A percentile compares a stretch with the other conserved stretches of the same genome.
Evolutionary conservation across 1,140 invertebrate species (phyloP).

Genomic region (Drosophila rhopaloa): DNA sequence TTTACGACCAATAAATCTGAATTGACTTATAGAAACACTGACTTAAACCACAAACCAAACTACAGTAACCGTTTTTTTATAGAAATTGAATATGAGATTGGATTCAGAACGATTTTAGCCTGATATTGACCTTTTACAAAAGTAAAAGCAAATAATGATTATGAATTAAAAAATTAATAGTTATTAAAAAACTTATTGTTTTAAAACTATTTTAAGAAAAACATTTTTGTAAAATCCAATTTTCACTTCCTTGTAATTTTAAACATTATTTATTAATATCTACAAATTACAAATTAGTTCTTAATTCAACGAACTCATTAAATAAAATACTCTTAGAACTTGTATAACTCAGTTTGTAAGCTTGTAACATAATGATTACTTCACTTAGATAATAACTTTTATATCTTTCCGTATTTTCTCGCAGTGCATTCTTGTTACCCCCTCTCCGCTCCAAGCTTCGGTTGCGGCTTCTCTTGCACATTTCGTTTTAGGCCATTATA

Average conservation of each 20-base stretch:
- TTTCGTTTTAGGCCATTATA: constrained; percentile 83
- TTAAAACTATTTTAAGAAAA: too few relatives aligned
- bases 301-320: too few relatives aligned
- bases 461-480: constrained; percentile 63
- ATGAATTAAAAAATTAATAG: not conserved
- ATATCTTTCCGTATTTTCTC: not conserved
- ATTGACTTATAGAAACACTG: not conserved
- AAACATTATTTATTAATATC: too few relatives aligned
- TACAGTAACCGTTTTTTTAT: not conserved
- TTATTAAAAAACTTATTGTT: too few relatives aligned
- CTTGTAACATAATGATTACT: too few relatives aligned
- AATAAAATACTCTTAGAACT: too few relatives aligned
- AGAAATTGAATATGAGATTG: not conserved
- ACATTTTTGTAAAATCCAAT: too few relatives aligned
- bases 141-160: not conserved
- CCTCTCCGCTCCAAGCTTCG: constrained; percentile 11
- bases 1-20: not conserved
- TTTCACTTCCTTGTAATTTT: too few relatives aligned
- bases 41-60: not conserved
- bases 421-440: constrained; percentile 18
- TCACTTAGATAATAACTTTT: too few relatives aligned
- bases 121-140: too few relatives aligned
- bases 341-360: too few relatives aligned
- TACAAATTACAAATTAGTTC: too few relatives aligned
- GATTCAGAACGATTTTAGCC: not conserved